A percentile compares a stretch with the other conserved stretches of the same genome.
Conservation (phyloP, 1,140 invertebrate species). For the Drosophila sulfurigaster region DNA sequence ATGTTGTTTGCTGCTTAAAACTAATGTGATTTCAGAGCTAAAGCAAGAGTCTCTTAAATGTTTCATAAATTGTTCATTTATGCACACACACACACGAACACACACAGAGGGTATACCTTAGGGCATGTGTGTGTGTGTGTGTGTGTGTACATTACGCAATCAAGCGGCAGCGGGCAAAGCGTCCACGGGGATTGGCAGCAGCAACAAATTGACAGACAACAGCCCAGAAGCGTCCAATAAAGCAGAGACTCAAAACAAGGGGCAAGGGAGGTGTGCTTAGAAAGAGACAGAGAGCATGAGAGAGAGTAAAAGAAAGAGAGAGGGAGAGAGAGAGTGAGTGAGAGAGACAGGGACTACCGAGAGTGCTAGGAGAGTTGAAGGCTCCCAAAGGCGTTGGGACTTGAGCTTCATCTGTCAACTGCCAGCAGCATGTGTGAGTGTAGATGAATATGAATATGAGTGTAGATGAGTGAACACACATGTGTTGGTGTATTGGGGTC, state of each 20-base stretch:
- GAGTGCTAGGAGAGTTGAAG: conserved; percentile 9
- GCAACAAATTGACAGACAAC: conserved; percentile 60
- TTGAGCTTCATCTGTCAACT: conserved; percentile 49
- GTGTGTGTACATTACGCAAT: conserved; percentile 62
- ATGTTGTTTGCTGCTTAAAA: conserved; percentile 35
- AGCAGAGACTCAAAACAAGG: conserved; percentile 2
- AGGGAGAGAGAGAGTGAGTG: background rate
- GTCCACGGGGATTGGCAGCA: conserved; percentile 53
- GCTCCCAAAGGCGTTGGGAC: conserved; percentile 5
- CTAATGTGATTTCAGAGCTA: conserved; percentile 33
- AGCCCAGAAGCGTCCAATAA: conserved; percentile 24
- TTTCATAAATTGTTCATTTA: conserved; percentile 70
- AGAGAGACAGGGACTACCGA: background rate
- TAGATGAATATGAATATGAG: background rate
- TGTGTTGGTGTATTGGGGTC: conserved; percentile 3
- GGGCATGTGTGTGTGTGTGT: conserved; percentile 26
- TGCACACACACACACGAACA: conserved; percentile 17
- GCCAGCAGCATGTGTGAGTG: conserved; percentile 18
- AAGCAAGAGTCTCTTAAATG: conserved; percentile 30
- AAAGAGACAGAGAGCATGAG: background rate
- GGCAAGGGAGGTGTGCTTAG: background rate
- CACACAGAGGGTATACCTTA: conserved; percentile 1
- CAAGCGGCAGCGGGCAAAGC: conserved; percentile 39
- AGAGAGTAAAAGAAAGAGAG: background rate
- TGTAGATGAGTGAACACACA: background rate